Conservation (phyloP, 2,888 invertebrate genomes). For the Scaptomyza caliginosa region DNA sequence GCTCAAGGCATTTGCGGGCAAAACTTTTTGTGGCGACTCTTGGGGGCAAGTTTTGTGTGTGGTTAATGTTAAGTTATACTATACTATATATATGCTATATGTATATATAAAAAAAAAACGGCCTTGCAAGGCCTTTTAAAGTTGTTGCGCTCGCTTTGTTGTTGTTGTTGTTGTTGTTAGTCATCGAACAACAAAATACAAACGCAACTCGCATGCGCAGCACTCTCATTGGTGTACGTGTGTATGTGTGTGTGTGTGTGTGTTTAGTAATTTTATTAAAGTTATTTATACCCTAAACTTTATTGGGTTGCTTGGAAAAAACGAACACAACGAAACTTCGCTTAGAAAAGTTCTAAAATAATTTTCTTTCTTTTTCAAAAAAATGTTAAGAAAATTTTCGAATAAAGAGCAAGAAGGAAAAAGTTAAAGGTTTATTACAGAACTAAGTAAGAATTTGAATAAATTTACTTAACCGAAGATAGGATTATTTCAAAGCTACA, state of each 20-base stretch:
- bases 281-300: constrained; percentile 3
- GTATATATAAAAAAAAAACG: constrained; percentile 47
- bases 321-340: background rate
- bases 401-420: too few relatives aligned
- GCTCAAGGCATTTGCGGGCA: constrained; percentile 12
- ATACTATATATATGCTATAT: background rate
- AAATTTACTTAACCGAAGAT: too few relatives aligned
- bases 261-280: constrained; percentile 45
- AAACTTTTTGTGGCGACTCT: background rate
- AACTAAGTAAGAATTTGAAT: too few relatives aligned
- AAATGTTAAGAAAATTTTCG: background rate
- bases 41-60: background rate
- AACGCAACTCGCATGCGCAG: constrained; percentile 33
- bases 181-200: constrained; percentile 22
- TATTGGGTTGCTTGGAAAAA: background rate
- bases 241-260: background rate
- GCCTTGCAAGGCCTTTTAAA: constrained; percentile 83
- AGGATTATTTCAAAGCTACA: too few relatives aligned
- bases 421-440: too few relatives aligned
- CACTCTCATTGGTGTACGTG: constrained; percentile 17
- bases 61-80: background rate
- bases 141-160: constrained; percentile 69
- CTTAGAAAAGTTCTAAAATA: background rate
- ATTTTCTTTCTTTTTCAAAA: background rate
- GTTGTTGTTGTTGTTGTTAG: constrained; percentile 29